These are phyloP conservation scores for Pantherophis guttatus DNA, from an alignment of 2,113 vertebrate genomes.

Conservation along the genomic window DNA sequence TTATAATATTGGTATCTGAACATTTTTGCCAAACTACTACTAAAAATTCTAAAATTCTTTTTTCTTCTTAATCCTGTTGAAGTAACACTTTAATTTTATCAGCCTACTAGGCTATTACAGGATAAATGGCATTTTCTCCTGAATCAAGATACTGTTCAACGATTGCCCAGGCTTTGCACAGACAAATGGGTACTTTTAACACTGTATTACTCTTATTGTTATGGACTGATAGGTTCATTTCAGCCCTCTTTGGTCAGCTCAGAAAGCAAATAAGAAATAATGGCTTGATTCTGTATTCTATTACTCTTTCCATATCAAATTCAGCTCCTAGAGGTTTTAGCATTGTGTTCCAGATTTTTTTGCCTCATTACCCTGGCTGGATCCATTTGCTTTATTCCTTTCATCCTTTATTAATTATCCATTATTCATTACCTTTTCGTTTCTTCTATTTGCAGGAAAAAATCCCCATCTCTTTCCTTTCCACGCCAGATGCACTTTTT, in stretches of 20 bases:
- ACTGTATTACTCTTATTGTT: neutral
- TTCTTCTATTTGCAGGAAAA: neutral
- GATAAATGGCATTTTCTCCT: neutral
- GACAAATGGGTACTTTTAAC: neutral
- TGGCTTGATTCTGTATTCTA: neutral
- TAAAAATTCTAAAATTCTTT: neutral
- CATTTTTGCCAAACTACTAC: neutral
- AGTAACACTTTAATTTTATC: neutral
- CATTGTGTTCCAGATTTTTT: neutral
- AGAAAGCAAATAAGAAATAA: neutral
- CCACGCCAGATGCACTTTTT: neutral
- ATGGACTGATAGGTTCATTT: neutral
- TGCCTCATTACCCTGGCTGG: neutral
- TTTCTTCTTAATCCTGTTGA: neutral
- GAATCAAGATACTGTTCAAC: neutral
- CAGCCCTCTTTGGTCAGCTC: neutral
- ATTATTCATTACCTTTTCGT: neutral
- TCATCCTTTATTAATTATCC: neutral
- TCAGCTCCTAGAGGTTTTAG: neutral
- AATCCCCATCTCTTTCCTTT: neutral
- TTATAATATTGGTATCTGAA: neutral
- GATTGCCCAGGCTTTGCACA: neutral
- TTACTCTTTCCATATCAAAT: neutral
- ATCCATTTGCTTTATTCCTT: neutral
- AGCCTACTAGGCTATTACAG: neutral